Conservation (phyloP, 2,113 vertebrate genomes). For the Nycticorax nycticorax region DNA sequence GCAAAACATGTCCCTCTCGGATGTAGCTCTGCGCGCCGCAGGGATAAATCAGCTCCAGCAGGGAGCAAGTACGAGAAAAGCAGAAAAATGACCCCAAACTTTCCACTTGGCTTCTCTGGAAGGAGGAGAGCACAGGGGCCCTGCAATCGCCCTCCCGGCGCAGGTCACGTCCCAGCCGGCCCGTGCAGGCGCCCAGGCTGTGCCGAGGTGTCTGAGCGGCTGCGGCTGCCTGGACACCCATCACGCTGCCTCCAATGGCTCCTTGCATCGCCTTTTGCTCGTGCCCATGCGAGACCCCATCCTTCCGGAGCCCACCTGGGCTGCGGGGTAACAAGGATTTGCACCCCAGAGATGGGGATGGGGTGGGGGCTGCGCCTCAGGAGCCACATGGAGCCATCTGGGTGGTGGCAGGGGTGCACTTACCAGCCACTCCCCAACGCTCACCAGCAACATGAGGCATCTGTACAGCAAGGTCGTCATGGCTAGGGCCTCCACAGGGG, state of each 20-base stretch:
- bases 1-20: neutral
- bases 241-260: neutral
- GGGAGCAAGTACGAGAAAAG: neutral
- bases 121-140: neutral
- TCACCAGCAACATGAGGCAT: neutral
- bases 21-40: neutral
- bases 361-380: fast-evolving
- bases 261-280: neutral
- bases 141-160: neutral
- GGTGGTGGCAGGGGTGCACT: fast-evolving
- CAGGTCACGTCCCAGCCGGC: fast-evolving
- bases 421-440: neutral
- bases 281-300: fast-evolving
- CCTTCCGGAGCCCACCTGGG: neutral
- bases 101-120: neutral
- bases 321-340: neutral
- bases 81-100: neutral
- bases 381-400: fast-evolving
- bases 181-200: fast-evolving
- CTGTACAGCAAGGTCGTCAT: neutral
- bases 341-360: neutral
- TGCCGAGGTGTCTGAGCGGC: neutral
- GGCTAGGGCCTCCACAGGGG: fast-evolving
- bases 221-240: fast-evolving
- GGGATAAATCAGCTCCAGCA: constrained; percentile 46